Base-by-base conservation (phyloP, 2,888 invertebrate genomes). In the Acanthoscelides obtectus region DNA sequence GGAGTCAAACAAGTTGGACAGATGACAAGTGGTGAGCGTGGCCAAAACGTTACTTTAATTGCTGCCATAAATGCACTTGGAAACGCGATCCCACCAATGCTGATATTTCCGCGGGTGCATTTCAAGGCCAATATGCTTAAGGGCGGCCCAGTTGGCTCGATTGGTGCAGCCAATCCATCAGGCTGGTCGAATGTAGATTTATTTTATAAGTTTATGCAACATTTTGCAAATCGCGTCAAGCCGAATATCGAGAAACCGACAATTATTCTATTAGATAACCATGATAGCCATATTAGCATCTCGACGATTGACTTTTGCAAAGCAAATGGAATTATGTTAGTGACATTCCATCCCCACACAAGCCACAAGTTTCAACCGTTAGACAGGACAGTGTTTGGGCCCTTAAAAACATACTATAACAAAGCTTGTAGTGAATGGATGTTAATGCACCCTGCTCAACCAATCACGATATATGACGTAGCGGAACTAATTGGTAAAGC, bases 121-220 rank as follows among this genome's bases (percentile, higher is more conserved):
- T 68, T 68, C 21, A 71, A 71, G 27, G 64, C 64, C 5, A 22
- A 68, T 22, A 71, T 71, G 67, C n/a, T 73, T n/a, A 72, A 72
- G 27, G 68, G 72, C 25, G 71, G 70, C 20, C 72, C 73, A 27
- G 20, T 25, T 63, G 70, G 70, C 22, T 64, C 72, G 19, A 19
- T 73, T 25, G 72, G 72, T 19, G 45, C 67, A n/a, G 72, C 70
- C 75, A 83, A 67, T 70, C 82, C 74, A 83, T 84, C 72, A 84
- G 84, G 71, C 82, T 83, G 71, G 81, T 81, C 68, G 80, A 80
- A 27, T 82, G 83, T 73, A 71, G 79, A 27, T 74, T 70, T 70
- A 73, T 75, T 69, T 73, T 72, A 74, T 77, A 70, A 67, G 73
- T 75, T 75, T 80, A 78, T 75, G 75, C n/a, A 75, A 77, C 19